phyloP scores from a whole-genome alignment of 1,140 invertebrate genomes.

The Drosophila eugracilis region DNA sequence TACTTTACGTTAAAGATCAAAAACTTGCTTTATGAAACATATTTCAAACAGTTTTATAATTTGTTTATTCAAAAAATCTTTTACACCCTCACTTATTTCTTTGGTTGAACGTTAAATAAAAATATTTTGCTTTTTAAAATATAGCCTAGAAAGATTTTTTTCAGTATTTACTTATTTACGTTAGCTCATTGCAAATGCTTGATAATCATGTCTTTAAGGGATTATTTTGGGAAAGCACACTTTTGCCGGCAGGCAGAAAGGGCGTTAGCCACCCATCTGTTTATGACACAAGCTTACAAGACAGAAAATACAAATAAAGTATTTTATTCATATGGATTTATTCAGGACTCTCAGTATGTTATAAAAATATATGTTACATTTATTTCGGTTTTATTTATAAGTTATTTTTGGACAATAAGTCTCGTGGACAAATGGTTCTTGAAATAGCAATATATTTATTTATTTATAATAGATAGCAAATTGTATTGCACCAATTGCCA shows the following conservation, averaged over 20 bases:
- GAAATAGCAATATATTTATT: not conserved
- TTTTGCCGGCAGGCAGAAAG: constrained; percentile 31
- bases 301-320: not conserved
- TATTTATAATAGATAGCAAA: not conserved
- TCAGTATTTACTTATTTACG: not conserved
- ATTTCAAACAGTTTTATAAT: too few relatives aligned
- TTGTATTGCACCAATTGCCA: not conserved
- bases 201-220: too few relatives aligned
- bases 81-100: too few relatives aligned
- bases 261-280: constrained; percentile 33
- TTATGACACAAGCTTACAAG: not conserved
- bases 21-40: too few relatives aligned
- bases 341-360: not conserved
- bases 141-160: not conserved
- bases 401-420: not conserved
- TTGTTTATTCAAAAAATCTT: too few relatives aligned
- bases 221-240: not conserved
- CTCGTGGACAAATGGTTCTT: not conserved
- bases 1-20: too few relatives aligned
- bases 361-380: not conserved
- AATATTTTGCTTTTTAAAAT: too few relatives aligned
- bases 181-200: too few relatives aligned
- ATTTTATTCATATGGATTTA: constrained; percentile 12
- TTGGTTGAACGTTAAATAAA: too few relatives aligned
- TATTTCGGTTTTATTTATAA: not conserved